Evolutionary conservation across 1,140 invertebrate genomes (phyloP), one percentile per base, ranked within the genome.

Genomic region (Archivesica marissinica): DNA sequence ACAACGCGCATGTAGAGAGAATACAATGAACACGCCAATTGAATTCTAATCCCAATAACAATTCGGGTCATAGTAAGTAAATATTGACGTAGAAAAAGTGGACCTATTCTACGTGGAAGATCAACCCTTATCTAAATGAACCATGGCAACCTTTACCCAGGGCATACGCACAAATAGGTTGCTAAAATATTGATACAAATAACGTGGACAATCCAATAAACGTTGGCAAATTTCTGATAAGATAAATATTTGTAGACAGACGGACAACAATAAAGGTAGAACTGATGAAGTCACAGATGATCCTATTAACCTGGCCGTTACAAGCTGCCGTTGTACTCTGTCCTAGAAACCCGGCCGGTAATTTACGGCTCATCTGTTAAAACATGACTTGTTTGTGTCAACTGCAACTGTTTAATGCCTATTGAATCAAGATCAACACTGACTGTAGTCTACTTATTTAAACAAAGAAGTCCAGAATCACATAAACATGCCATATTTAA

Each of bases 171-270:
- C n/a, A 59, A 59, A 59, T 30, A 59, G 28, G 3, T 28, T 17
- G 54, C 33, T 25, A 59, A 2, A 59, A 59, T 59, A 59, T 59
- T 59, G 54, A 59, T 30, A 59, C 54, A 59, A 59, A 59, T 59
- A 30, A 2, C 7, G 54, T 7, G 7, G n/a, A 11, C 50, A 52
- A n/a, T 7, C 6, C 17, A n/a, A 15, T 15, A 52, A n/a, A 52
- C 17, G 50, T 11, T 52, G 20, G 20, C 20, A n/a, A 52, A n/a
- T 11, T 11, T 52, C n/a, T n/a, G n/a, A n/a, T n/a, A 52, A n/a
- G 17, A 4, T 52, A 7, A 52, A 11, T 52, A 17, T n/a, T 52
- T 52, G 50, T 52, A 52, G 23, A 52, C 50, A 52, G 20, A 23
- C 50, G 20, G 3, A 7, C 17, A 28, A 59, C 28, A 30, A 25